Evolutionary conservation across 2,797 vertebrate genomes (phyloP).

Genomic region (Gambusia yucatana): DNA sequence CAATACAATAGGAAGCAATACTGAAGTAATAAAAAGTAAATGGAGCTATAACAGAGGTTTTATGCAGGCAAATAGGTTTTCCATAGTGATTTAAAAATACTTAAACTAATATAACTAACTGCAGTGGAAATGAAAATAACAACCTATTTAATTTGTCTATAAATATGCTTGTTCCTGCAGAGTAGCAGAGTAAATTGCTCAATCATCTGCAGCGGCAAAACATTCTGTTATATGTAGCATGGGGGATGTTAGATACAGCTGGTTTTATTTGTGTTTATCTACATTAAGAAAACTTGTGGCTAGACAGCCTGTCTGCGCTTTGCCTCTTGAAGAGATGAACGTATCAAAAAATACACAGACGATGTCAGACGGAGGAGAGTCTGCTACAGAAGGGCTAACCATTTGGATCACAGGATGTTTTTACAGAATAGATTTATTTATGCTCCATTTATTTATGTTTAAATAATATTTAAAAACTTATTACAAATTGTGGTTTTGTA

Average conservation of each 20-base stretch:
- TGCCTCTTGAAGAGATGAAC: background rate
- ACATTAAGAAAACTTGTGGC: background rate
- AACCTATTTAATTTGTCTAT: background rate
- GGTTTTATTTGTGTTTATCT: background rate
- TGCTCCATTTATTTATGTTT: background rate
- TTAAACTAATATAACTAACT: background rate
- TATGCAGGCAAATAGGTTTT: background rate
- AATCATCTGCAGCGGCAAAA: background rate
- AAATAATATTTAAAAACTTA: background rate
- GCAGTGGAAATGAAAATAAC: background rate
- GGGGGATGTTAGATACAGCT: background rate
- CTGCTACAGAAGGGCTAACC: background rate
- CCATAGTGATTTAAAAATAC: background rate
- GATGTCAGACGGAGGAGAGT: background rate
- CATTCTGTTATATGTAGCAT: background rate
- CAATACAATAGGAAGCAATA: background rate
- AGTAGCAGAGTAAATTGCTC: background rate
- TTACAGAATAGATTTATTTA: background rate
- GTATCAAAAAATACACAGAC: background rate
- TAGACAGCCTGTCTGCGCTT: background rate
- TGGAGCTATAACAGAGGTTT: background rate
- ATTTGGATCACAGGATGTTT: background rate
- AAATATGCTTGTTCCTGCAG: background rate
- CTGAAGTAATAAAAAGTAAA: background rate
- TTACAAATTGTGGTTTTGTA: background rate